A percentile compares a stretch with the other conserved stretches of the same genome.
phyloP scores from a whole-genome alignment of 2,888 invertebrate genomes.

The Panzeria rudis region DNA sequence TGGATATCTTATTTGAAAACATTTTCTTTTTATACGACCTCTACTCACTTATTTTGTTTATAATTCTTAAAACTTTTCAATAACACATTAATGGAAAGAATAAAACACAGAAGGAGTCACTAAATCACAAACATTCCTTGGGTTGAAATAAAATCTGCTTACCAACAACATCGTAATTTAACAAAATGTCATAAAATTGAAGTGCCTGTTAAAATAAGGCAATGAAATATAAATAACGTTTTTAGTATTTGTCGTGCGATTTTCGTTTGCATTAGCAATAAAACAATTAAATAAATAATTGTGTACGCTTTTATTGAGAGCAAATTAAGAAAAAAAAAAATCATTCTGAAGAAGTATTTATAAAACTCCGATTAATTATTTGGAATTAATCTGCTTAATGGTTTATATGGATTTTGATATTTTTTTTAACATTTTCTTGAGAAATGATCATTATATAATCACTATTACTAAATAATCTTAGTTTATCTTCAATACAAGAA shows the following conservation, averaged over 20 bases:
- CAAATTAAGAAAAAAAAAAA: neutral
- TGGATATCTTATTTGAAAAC: too few relatives aligned
- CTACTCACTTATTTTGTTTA: too few relatives aligned
- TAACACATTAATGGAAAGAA: too few relatives aligned
- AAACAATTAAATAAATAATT: neutral
- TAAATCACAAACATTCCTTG: too few relatives aligned
- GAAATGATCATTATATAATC: neutral
- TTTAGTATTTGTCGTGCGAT: too few relatives aligned
- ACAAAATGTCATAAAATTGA: neutral
- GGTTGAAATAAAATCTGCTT: neutral
- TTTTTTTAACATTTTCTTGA: neutral
- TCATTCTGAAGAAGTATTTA: neutral
- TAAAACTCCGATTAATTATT: neutral
- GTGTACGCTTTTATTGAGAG: too few relatives aligned
- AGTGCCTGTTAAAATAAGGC: neutral
- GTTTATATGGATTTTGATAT: neutral
- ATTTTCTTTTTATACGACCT: too few relatives aligned
- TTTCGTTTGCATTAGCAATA: neutral
- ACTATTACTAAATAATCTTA: neutral
- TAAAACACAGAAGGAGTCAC: too few relatives aligned
- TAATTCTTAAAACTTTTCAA: too few relatives aligned
- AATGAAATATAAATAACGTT: neutral
- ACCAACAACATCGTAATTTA: neutral
- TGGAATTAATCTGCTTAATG: neutral
- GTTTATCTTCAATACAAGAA: slow-evolving; percentile 33